These are phyloP conservation scores for Tethea ocularis DNA, from an alignment of 2,888 invertebrate genomes.

Conservation along the genomic window DNA sequence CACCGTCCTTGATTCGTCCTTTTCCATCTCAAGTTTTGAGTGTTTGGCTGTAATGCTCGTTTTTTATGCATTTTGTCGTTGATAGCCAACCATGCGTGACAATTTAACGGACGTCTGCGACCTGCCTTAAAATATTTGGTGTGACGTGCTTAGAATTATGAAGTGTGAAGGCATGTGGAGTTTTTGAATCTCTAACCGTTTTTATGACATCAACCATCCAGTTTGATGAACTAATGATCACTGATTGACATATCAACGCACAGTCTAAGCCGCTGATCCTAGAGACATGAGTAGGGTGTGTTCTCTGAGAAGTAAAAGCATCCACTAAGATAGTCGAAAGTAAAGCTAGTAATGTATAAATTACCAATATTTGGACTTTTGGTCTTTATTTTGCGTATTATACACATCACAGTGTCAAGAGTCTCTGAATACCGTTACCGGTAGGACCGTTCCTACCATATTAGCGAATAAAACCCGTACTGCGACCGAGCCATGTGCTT, in stretches of 20 bases:
- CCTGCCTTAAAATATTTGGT: slow-evolving; percentile 51
- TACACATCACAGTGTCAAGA: not conserved
- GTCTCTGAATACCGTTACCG: not conserved
- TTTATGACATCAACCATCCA: not conserved
- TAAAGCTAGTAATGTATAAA: no score
- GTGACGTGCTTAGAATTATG: slow-evolving; percentile 36
- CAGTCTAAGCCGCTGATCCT: no score
- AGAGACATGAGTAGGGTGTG: no score
- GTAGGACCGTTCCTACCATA: not conserved
- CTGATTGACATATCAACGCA: no score
- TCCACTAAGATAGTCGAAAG: no score
- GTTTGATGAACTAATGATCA: no score
- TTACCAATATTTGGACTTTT: no score
- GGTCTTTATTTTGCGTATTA: no score
- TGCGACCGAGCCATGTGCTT: not conserved
- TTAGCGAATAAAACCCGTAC: not conserved
- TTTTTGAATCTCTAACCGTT: slow-evolving; percentile 16
- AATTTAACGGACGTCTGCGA: slow-evolving; percentile 56
- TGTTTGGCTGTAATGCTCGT: slow-evolving; percentile 27
- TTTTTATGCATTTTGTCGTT: slow-evolving; percentile 40
- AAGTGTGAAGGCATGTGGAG: slow-evolving; percentile 6
- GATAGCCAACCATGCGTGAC: slow-evolving; percentile 49
- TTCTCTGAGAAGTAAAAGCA: no score
- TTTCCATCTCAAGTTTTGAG: slow-evolving; percentile 37
- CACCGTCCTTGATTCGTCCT: slow-evolving; percentile 60